A percentile compares a stretch with the other conserved stretches of the same genome.
phyloP scores from a whole-genome alignment of 2,797 vertebrate genomes.

The Streptopelia turtur region DNA sequence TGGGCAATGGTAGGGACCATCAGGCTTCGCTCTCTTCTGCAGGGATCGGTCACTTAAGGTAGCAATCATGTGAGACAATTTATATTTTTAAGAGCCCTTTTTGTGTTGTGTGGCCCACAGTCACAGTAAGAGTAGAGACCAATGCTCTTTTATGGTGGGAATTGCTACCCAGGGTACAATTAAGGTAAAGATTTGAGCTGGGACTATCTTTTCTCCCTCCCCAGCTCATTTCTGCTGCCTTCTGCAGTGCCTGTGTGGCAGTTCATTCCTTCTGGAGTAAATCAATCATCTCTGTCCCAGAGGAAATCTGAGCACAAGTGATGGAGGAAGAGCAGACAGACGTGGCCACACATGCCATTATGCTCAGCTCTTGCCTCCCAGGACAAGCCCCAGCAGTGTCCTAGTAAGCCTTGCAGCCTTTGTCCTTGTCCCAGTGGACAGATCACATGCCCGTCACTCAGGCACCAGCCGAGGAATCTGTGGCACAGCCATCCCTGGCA shows the following conservation, averaged over 20 bases:
- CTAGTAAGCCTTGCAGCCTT: neutral
- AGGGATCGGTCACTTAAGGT: neutral
- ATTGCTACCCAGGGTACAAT: neutral
- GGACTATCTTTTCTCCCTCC: neutral
- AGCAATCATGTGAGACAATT: neutral
- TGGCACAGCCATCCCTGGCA: neutral
- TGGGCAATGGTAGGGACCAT: neutral
- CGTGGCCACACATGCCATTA: neutral
- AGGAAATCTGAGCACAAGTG: conserved; percentile 31
- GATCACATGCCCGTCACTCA: neutral
- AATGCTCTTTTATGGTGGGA: neutral
- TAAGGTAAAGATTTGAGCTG: conserved; percentile 1
- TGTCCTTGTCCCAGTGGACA: neutral
- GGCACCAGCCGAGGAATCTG: accelerated
- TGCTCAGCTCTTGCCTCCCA: neutral
- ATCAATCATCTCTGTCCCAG: conserved; percentile 37
- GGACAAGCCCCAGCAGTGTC: neutral
- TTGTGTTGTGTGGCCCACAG: neutral
- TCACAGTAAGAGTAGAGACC: neutral
- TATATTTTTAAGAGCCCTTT: neutral
- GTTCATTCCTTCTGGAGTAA: conserved; percentile 36
- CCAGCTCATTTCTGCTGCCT: neutral
- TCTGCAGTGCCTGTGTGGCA: neutral
- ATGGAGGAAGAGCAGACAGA: neutral
- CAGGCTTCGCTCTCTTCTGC: neutral